These are phyloP conservation scores for Tetrao urogallus DNA, from an alignment of 2,113 vertebrate species.

Conservation along the genomic window DNA sequence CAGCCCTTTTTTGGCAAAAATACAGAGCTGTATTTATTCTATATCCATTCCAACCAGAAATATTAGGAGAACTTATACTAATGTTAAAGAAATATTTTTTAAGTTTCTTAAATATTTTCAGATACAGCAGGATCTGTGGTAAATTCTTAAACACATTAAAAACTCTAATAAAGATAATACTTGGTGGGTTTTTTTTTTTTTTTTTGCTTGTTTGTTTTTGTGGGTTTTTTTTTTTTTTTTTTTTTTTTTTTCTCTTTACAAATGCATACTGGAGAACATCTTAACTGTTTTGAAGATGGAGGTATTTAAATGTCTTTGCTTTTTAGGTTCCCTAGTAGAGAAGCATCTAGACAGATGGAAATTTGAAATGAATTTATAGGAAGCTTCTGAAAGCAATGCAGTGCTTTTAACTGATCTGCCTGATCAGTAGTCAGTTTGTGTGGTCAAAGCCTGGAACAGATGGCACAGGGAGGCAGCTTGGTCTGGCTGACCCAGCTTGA, in stretches of 20 bases:
- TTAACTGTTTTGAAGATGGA: neutral
- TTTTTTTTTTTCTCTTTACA: neutral
- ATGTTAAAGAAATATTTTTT: neutral
- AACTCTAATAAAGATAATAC: neutral
- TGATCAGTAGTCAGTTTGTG: neutral
- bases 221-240: neutral
- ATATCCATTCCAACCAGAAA: neutral
- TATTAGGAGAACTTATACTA: neutral
- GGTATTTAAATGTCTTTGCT: neutral
- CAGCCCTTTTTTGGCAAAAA: neutral
- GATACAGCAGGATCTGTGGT: neutral
- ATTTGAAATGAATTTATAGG: neutral
- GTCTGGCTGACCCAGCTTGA: neutral
- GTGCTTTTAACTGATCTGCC: neutral
- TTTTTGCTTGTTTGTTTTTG: too few species aligned
- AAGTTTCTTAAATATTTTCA: neutral
- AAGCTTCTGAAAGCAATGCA: neutral
- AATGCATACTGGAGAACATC: neutral
- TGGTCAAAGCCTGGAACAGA: neutral
- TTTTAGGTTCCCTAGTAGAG: neutral
- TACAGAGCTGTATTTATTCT: neutral
- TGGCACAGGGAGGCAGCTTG: neutral
- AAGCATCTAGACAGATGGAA: neutral
- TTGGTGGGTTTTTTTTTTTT: too few species aligned
- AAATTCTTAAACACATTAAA: neutral